Conservation (phyloP, 64 coral and sea anemone species). For the Hydrozoanthus tunicans region DNA sequence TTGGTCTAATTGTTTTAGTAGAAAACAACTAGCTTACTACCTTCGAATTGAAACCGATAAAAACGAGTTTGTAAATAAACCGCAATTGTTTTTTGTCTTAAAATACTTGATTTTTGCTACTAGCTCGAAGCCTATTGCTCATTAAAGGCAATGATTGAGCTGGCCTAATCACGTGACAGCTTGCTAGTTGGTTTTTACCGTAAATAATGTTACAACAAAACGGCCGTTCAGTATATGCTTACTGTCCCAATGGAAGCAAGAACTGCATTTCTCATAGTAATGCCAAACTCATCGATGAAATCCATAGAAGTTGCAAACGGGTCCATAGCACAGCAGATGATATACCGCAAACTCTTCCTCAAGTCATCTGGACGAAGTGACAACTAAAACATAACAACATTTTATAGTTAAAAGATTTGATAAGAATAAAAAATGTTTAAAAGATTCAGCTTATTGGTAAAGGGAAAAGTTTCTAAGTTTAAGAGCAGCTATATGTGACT, state of each 20-base stretch:
- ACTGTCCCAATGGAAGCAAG: conserved; percentile 62
- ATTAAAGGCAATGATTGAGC: too few relatives aligned
- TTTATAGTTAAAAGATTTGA: neutral
- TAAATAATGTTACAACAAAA: too few relatives aligned
- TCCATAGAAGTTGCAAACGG: conserved; percentile 66
- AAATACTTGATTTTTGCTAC: too few relatives aligned
- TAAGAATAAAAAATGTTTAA: neutral
- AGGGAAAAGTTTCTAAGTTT: neutral
- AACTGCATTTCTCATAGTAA: conserved; percentile 59
- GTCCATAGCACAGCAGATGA: conserved; percentile 60
- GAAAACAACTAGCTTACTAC: too few relatives aligned
- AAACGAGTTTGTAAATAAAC: too few relatives aligned
- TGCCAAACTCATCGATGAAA: conserved; percentile 45
- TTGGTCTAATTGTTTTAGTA: too few relatives aligned
- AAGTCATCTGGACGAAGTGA: neutral
- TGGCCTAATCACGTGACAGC: too few relatives aligned
- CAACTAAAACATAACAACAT: conserved; percentile 29
- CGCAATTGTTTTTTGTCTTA: too few relatives aligned
- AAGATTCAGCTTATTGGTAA: too few relatives aligned
- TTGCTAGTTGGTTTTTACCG: too few relatives aligned
- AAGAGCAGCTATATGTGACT: neutral
- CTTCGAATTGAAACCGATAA: too few relatives aligned
- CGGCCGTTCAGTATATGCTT: neutral
- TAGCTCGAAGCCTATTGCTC: too few relatives aligned
- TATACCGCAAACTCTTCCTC: conserved; percentile 53